Evolutionary conservation across 1,140 invertebrate species (phyloP).

Genomic region (Lordiphosa collinella): DNA sequence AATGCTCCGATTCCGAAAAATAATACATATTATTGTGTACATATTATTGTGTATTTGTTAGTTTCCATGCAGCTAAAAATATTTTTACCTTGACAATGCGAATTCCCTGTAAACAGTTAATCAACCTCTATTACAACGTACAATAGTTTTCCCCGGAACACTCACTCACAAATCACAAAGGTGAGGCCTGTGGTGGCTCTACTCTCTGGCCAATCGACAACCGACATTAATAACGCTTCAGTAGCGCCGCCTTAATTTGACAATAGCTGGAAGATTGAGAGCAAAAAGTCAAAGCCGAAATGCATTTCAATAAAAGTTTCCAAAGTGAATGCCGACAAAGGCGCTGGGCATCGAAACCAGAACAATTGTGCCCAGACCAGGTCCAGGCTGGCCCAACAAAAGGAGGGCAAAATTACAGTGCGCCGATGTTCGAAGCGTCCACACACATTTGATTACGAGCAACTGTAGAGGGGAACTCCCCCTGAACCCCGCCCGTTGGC

Average conservation of each 20-base stretch:
- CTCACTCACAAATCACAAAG: constrained; percentile 27
- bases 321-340: constrained; percentile 52
- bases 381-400: constrained; percentile 35
- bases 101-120: too few relatives aligned
- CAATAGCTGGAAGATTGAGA: constrained; percentile 15
- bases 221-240: constrained; percentile 65
- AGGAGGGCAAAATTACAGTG: constrained; percentile 60
- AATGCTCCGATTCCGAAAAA: too few relatives aligned
- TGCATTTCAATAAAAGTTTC: constrained; percentile 68
- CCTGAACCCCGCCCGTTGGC: constrained; percentile 13
- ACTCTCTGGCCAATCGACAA: constrained; percentile 6
- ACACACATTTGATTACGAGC: constrained; percentile 39
- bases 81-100: too few relatives aligned
- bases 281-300: constrained; percentile 1
- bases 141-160: not conserved
- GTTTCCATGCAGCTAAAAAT: too few relatives aligned
- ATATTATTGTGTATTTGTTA: too few relatives aligned
- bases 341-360: constrained; percentile 5
- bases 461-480: constrained; percentile 11
- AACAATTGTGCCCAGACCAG: constrained; percentile 39
- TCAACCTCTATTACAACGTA: not conserved
- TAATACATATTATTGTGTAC: too few relatives aligned
- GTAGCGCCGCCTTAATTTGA: constrained; percentile 42
- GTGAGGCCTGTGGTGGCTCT: constrained; percentile 14
- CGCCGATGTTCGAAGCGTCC: constrained; percentile 22